A percentile compares a stretch with the other conserved stretches of the same genome.
phyloP scores from a whole-genome alignment of 1,140 invertebrate species.

The Brachionus rotundiformis region DNA sequence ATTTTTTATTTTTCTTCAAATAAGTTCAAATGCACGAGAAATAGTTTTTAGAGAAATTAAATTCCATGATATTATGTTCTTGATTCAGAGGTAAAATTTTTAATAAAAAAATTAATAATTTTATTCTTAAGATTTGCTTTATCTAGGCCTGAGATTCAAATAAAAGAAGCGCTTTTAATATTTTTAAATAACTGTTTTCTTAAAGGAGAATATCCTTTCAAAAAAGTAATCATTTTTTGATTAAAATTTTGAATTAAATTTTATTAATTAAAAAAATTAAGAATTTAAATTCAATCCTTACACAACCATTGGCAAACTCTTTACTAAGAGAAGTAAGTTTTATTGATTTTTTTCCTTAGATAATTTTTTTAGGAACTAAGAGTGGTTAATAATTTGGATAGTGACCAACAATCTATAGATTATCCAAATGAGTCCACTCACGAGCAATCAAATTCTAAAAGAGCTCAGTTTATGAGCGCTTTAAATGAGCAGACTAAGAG shows the following conservation, averaged over 20 bases:
- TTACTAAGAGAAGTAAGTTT: conserved; percentile 49
- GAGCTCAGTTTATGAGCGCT: neutral
- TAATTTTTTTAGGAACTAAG: conserved; percentile 34
- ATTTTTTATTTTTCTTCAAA: too few species aligned
- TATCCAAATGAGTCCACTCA: neutral
- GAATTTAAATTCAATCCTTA: conserved; percentile 31
- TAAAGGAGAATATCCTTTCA: neutral
- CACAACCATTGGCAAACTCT: conserved; percentile 18
- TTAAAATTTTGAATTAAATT: neutral
- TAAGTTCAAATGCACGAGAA: conserved; percentile 3
- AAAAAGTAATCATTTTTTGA: conserved; percentile 33
- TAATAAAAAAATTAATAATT: too few species aligned
- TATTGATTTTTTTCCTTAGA: neutral
- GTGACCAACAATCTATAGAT: neutral
- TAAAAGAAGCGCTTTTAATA: conserved; percentile 30
- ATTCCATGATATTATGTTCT: conserved; percentile 25
- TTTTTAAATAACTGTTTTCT: conserved; percentile 40
- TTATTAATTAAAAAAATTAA: neutral
- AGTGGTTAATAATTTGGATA: conserved; percentile 1
- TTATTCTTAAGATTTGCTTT: neutral
- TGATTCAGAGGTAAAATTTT: conserved; percentile 33
- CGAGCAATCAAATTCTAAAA: neutral
- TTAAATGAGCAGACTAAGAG: neutral
- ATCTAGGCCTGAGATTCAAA: conserved; percentile 22
- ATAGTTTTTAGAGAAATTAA: conserved; percentile 34